Percentiles rank a stretch among this genome's conserved stretches.
Evolutionary conservation across 2,113 vertebrate species (phyloP).

Genomic region (Solea senegalensis): DNA sequence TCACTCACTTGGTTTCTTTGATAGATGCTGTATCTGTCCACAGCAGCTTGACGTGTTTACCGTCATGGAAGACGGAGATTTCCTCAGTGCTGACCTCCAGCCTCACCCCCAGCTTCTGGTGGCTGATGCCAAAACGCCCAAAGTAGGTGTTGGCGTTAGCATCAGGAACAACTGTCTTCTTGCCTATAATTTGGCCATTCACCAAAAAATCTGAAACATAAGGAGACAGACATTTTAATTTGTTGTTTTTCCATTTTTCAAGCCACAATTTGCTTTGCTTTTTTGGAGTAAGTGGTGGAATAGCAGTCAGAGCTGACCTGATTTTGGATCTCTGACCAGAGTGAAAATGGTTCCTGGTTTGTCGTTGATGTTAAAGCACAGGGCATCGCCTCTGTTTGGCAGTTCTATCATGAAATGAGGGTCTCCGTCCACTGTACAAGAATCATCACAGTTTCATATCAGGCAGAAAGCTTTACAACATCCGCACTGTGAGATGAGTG

Average conservation of each 20-base stretch:
- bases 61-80: constrained; percentile 79
- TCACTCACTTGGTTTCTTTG: constrained; percentile 79
- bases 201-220: constrained; percentile 83
- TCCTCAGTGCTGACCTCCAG: constrained; percentile 84
- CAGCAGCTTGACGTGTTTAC: constrained; percentile 68
- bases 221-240: background rate
- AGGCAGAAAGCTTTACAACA: background rate
- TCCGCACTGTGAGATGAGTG: background rate
- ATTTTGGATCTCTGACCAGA: constrained; percentile 86
- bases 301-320: constrained; percentile 78
- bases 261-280: too few relatives aligned
- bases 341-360: constrained; percentile 87
- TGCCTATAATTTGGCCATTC: constrained; percentile 89
- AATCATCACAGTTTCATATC: background rate
- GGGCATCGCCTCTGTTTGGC: constrained; percentile 83
- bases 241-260: background rate
- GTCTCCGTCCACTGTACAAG: constrained; percentile 90
- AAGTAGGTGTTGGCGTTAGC: constrained; percentile 84
- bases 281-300: too few relatives aligned
- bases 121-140: constrained; percentile 87
- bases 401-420: constrained; percentile 94
- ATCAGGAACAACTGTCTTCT: constrained; percentile 73
- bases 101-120: constrained; percentile 75
- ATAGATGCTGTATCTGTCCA: constrained; percentile 84
- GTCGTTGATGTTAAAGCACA: constrained; percentile 95